These are phyloP conservation scores for Dasyornis broadbenti DNA, from an alignment of 2,113 vertebrate species.

Conservation along the genomic window DNA sequence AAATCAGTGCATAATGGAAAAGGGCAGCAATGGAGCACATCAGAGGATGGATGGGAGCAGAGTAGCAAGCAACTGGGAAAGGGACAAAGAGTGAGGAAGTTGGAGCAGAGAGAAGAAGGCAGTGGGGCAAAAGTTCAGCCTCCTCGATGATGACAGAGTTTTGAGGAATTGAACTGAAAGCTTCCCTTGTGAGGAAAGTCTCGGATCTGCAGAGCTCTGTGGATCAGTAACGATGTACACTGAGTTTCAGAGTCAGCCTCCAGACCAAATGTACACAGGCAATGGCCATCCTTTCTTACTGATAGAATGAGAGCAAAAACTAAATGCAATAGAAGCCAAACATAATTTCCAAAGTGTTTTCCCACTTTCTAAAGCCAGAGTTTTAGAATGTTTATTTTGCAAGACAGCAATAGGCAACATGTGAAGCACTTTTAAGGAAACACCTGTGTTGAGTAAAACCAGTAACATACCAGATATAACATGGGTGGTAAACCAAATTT, in stretches of 20 bases:
- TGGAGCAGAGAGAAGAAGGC: background rate
- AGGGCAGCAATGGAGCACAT: background rate
- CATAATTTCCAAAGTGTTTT: background rate
- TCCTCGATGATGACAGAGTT: background rate
- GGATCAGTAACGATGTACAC: background rate
- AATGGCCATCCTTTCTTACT: background rate
- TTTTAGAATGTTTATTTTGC: background rate
- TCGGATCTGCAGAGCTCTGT: background rate
- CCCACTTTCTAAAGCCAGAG: background rate
- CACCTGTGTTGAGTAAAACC: slow-evolving; percentile 54
- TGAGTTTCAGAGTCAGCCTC: background rate
- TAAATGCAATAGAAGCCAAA: background rate
- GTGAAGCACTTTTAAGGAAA: slow-evolving; percentile 34
- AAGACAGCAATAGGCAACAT: background rate
- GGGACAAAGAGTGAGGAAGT: background rate
- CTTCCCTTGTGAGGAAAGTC: background rate
- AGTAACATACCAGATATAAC: background rate
- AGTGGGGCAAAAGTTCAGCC: background rate
- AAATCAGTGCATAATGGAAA: background rate
- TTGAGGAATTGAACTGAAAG: background rate
- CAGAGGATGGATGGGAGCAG: background rate
- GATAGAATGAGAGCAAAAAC: background rate
- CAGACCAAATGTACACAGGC: background rate
- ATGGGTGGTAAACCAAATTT: background rate
- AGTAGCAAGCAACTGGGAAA: background rate